phyloP scores from a whole-genome alignment of 2,113 vertebrate species.

The Notothenia coriiceps region DNA sequence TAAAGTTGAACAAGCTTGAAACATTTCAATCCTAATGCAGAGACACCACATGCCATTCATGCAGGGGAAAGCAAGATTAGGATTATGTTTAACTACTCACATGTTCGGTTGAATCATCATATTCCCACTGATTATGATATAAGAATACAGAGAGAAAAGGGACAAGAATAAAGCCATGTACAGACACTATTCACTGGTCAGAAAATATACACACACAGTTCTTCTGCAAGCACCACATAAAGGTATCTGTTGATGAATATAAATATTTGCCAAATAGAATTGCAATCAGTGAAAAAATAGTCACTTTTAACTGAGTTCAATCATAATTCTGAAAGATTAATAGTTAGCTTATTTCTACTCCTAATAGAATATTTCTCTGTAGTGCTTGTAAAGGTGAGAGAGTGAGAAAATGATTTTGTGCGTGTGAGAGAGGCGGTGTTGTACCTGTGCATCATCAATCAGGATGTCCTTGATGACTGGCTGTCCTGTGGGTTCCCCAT shows the following conservation, averaged over 20 bases:
- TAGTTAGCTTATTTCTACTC: neutral
- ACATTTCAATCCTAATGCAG: slow-evolving; percentile 1
- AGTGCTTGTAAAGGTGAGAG: slow-evolving; percentile 12
- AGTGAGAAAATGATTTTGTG: slow-evolving; percentile 39
- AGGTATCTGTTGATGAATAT: neutral
- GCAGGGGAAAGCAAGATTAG: slow-evolving; percentile 22
- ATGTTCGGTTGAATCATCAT: slow-evolving; percentile 98
- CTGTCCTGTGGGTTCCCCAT: slow-evolving; percentile 95
- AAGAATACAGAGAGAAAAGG: slow-evolving; percentile 83
- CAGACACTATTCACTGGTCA: slow-evolving; percentile 37
- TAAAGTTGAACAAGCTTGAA: neutral
- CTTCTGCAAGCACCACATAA: slow-evolving; percentile 21
- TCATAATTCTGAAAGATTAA: neutral
- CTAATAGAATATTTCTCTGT: slow-evolving; percentile 7
- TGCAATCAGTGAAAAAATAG: neutral
- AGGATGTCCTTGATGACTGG: slow-evolving; percentile 97
- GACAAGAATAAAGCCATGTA: slow-evolving; percentile 68
- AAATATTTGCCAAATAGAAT: neutral
- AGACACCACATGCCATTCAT: slow-evolving; percentile 44
- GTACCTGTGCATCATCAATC: slow-evolving; percentile 98
- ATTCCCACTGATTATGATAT: slow-evolving; percentile 95
- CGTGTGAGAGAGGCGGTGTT: slow-evolving; percentile 46
- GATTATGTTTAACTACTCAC: slow-evolving; percentile 87
- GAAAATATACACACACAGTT: slow-evolving; percentile 24
- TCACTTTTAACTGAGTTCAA: neutral